phyloP scores from a whole-genome alignment of 2,888 invertebrate species.

The Dasysyrphus albostriatus region DNA sequence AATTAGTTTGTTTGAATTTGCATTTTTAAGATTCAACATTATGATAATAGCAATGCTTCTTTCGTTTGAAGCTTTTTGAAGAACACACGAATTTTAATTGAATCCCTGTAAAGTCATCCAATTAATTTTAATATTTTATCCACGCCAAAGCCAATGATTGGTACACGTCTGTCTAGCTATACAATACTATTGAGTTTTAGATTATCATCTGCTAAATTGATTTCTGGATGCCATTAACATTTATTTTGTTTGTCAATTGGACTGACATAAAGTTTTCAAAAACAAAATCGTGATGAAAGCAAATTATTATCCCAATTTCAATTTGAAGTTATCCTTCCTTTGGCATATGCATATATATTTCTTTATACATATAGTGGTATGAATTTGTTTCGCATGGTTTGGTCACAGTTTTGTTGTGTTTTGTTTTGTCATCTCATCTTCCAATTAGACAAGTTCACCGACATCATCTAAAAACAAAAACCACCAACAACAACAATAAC shows the following conservation, averaged over 20 bases:
- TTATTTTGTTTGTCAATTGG: constrained; percentile 73
- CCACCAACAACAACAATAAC: constrained; percentile 2
- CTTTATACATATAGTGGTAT: not conserved
- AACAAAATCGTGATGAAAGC: constrained; percentile 71
- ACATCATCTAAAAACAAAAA: constrained; percentile 12
- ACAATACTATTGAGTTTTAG: not conserved
- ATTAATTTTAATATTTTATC: constrained; percentile 67
- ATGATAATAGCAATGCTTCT: not conserved
- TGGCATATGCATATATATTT: not conserved
- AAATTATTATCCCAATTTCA: constrained; percentile 64
- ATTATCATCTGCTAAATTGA: constrained; percentile 69
- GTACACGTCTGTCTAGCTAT: not conserved
- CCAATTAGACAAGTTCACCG: constrained; percentile 66
- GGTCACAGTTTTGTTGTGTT: constrained; percentile 19
- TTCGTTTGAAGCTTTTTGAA: constrained; percentile 4
- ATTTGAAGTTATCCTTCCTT: constrained; percentile 6
- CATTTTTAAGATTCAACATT: constrained; percentile 14
- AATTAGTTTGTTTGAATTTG: constrained; percentile 57
- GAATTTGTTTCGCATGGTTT: constrained; percentile 29
- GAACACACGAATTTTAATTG: constrained; percentile 44
- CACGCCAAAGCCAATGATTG: constrained; percentile 11
- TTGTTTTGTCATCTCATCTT: constrained; percentile 61
- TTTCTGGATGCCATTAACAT: constrained; percentile 68
- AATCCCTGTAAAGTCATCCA: constrained; percentile 54
- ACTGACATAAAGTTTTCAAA: constrained; percentile 48